Evolutionary conservation across 2,113 vertebrate species (phyloP).

Genomic region (Elgaria multicarinata): DNA sequence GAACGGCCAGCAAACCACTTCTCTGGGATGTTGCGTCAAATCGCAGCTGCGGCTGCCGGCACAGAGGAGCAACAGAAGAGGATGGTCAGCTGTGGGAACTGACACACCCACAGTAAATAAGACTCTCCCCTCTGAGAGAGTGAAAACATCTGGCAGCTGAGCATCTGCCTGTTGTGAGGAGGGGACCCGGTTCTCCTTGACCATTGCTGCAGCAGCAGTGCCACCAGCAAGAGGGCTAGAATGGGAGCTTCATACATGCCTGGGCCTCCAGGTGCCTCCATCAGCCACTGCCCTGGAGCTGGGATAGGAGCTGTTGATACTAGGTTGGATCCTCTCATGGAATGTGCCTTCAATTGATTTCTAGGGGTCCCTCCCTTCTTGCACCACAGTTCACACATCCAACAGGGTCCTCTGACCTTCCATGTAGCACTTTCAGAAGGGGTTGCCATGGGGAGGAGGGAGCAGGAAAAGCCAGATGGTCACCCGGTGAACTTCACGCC

Average conservation of each 20-base stretch:
- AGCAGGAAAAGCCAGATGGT: neutral
- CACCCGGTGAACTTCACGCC: neutral
- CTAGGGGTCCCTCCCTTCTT: too few species aligned
- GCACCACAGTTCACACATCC: too few species aligned
- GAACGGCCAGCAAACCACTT: conserved; percentile 50
- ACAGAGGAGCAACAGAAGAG: rapidly evolving
- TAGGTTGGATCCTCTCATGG: too few species aligned
- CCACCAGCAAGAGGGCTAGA: neutral
- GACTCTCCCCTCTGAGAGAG: too few species aligned
- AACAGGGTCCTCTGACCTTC: too few species aligned
- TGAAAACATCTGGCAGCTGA: neutral
- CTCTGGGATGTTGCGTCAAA: conserved; percentile 13
- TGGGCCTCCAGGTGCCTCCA: neutral
- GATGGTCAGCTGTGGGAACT: neutral
- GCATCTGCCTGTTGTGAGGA: neutral
- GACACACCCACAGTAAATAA: neutral
- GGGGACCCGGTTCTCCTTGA: neutral
- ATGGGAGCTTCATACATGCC: neutral
- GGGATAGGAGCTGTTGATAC: neutral
- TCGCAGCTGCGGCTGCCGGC: neutral
- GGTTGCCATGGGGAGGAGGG: too few species aligned
- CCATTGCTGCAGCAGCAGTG: too few species aligned
- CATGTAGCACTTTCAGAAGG: too few species aligned
- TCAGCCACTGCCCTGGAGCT: neutral
- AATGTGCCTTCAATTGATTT: too few species aligned